Evolutionary conservation across 2,888 invertebrate genomes (phyloP), one percentile per base, ranked within the genome.

Genomic region (Diarsia brunnea): DNA sequence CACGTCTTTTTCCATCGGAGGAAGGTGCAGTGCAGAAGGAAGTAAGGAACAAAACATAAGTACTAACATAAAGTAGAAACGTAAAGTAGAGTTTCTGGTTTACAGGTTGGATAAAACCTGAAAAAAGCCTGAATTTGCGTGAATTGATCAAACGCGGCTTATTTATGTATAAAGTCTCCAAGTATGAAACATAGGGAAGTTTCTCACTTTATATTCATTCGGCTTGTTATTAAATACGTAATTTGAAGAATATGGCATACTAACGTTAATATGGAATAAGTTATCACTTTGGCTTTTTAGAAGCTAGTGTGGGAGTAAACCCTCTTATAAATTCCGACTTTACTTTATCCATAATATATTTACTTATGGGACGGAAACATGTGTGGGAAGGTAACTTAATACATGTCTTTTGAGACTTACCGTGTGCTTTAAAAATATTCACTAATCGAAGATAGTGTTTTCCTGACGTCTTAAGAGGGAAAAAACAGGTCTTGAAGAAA

Each of bases 271-370:
- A 73, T 14, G 43, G n/a, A 31, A n/a, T 19, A 63, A 49, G 58
- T 64, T 55, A 31, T 65, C 55, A 75, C 38, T 73, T 51, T 27
- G 16, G 10, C n/a, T 19, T 65, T 75, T 65, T n/a, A 24, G 43
- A 12, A 38, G 49, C 49, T 49, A 65, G 75, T 43, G 65, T 75
- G 8, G 60, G 45, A 60, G 78, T 60, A 51, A 60, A 31, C 2
- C 45, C 19, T 68, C 45, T 45, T 47, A 77, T 61, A 38, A 12
- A 61, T 69, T 61, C 51, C 31, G 58, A 24, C 43, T 49, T 65
- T n/a, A 47, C 27, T 51, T 43, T n/a, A 58, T 64, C 27, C 19
- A 19, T 67, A n/a, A 38, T 16, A n/a, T 43, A 51, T 67, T 64
- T 45, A 49, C 21, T 43, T 65, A 75, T 21, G 31, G 7, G 11